Percentiles rank a stretch among this genome's conserved stretches.
Conservation (phyloP, 2,113 vertebrate genomes). For the Microtus richardsoni region DNA sequence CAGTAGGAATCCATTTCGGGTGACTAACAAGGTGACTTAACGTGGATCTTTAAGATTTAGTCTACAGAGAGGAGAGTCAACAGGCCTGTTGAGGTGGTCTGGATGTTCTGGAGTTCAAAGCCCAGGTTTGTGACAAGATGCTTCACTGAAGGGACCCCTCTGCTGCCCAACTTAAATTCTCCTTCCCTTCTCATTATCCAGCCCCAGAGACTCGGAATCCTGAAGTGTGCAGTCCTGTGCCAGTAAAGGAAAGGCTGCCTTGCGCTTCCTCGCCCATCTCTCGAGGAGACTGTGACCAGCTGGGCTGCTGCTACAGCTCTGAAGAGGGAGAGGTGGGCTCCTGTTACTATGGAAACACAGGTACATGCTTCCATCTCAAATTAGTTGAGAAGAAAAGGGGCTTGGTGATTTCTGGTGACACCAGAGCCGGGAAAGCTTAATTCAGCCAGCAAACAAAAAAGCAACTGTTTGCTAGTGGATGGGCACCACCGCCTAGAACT, state of each 20-base stretch:
- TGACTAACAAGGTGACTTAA: not conserved
- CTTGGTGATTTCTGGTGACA: not conserved
- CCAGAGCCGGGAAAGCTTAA: too few relatives aligned
- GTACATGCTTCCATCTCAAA: slow-evolving; percentile 37
- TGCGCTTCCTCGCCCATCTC: slow-evolving; percentile 58
- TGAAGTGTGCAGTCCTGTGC: slow-evolving; percentile 63
- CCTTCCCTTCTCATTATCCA: slow-evolving; percentile 6
- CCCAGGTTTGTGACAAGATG: not conserved
- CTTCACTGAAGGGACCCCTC: not conserved
- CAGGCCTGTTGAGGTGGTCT: too few relatives aligned
- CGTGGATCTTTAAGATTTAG: not conserved
- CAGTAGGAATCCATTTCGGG: not conserved
- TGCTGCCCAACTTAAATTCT: not conserved
- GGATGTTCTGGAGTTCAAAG: not conserved
- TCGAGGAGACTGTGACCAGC: slow-evolving; percentile 50
- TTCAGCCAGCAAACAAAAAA: not conserved
- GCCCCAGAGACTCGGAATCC: slow-evolving; percentile 58
- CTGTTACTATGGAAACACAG: slow-evolving; percentile 85
- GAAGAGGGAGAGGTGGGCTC: not conserved
- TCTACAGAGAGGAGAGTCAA: not conserved
- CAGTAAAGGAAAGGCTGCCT: slow-evolving; percentile 39
- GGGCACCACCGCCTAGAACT: too few relatives aligned
- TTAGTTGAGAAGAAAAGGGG: not conserved
- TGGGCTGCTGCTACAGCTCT: slow-evolving; percentile 80
- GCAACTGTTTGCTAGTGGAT: accelerated